Base-by-base conservation (phyloP, 1,140 invertebrate species). In the Plectrocnemia conspersa region DNA sequence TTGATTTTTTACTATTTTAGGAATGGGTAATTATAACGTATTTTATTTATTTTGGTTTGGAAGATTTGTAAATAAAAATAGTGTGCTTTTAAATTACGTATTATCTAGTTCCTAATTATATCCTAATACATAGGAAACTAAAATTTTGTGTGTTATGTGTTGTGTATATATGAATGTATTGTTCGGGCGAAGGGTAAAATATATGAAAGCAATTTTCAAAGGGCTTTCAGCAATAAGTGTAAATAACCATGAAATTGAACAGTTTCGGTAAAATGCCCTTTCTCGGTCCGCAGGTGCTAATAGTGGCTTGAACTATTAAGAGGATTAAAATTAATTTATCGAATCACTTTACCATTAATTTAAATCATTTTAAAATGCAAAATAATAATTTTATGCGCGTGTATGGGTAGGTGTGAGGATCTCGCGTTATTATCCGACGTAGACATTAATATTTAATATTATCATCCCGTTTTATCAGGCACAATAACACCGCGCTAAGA, bases 401-500 rank as follows among this genome's bases (percentile, higher is more conserved):
- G 16, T n/a, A n/a, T 46, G 13, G 27, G 18, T 46, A 29, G 19
- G 23, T 24, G 44, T 15, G 1, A 25, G 22, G 18, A 29, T 40
- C 22, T 32, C 9, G 9, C 22, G 27, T 24, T 2, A 33, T 48
- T 11, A 52, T 36, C 27, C 32, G n/a, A 15, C 7, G 36, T 22
- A 25, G 47, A 55, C 49, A 52, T 60, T 56, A 60, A 60, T 60
- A 60, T 60, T 60, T 49, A 60, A 60, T 56, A 56, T 53, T 24
- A 53, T 42, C 53, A 60, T 60, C 48, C 53, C 48, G 58, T 60
- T 60, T 60, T 60, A 60, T 60, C 58, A 36, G 53, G 50, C 54
- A 61, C 58, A 56, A 56, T 56, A 61, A 56, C 54, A 61, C 49
- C 40, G 42, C 21, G 52, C 53, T 59, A 56, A 61, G 58, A 61